Conservation (phyloP, 2,888 invertebrate species). For the Amphiduros pacificus region DNA sequence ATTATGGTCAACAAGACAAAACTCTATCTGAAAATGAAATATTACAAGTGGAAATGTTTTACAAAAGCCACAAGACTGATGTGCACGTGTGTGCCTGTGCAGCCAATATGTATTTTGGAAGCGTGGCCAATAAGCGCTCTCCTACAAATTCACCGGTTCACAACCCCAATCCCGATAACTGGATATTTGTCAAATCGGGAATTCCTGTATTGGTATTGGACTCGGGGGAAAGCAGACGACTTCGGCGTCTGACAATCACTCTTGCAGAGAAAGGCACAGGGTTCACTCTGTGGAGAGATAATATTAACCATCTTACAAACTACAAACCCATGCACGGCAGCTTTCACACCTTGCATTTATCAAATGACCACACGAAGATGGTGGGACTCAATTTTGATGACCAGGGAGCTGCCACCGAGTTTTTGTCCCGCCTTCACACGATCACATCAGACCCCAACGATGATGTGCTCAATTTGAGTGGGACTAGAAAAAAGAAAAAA, state of each 20-base stretch:
- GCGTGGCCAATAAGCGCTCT: slow-evolving; percentile 19
- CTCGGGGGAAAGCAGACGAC: slow-evolving; percentile 70
- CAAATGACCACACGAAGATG: slow-evolving; percentile 74
- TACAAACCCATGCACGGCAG: slow-evolving; percentile 69
- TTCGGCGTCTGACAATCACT: slow-evolving; percentile 66
- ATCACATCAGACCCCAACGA: slow-evolving; percentile 78
- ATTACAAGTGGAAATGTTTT: slow-evolving; percentile 55
- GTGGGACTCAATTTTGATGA: slow-evolving; percentile 82
- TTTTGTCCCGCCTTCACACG: slow-evolving; percentile 64
- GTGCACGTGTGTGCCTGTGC: slow-evolving; percentile 76
- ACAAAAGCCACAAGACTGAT: slow-evolving; percentile 75
- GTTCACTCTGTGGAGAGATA: slow-evolving; percentile 80
- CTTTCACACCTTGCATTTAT: slow-evolving; percentile 81
- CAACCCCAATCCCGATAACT: slow-evolving; percentile 47
- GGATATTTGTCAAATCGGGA: slow-evolving; percentile 77
- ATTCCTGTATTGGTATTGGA: slow-evolving; percentile 79
- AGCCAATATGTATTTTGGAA: slow-evolving; percentile 64
- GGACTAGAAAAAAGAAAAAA: slow-evolving; percentile 41
- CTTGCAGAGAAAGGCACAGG: slow-evolving; percentile 79
- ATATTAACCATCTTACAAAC: slow-evolving; percentile 76
- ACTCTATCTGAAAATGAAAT: slow-evolving; percentile 44
- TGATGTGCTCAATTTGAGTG: slow-evolving; percentile 70
- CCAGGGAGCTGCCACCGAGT: slow-evolving; percentile 71
- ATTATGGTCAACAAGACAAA: not conserved
- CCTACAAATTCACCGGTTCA: not conserved